Conservation (phyloP, 2,888 invertebrate genomes). For the Hecatera dysodea region DNA sequence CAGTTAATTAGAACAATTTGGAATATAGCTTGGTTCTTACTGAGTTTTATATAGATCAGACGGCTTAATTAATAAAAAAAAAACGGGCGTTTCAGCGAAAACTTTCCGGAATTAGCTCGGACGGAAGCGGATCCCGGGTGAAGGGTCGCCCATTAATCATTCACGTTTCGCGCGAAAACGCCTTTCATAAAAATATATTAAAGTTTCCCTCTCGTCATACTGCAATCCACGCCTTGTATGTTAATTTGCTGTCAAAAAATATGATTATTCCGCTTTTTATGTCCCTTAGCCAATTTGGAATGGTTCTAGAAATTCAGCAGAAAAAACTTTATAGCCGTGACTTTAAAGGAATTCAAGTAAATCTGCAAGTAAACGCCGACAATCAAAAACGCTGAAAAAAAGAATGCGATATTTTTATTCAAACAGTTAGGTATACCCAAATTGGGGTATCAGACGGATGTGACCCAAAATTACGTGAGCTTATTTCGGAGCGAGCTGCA, state of each 20-base stretch:
- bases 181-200: constrained; percentile 88
- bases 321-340: constrained; percentile 59
- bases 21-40: constrained; percentile 56
- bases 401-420: constrained; percentile 43
- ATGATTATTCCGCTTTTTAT: constrained; percentile 78
- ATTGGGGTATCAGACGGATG: constrained; percentile 16
- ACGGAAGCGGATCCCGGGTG: constrained; percentile 78
- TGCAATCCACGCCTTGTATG: constrained; percentile 83
- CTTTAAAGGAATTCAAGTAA: constrained; percentile 36
- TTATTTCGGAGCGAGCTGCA: constrained; percentile 5
- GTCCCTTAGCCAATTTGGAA: constrained; percentile 70
- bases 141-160: constrained; percentile 88
- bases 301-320: constrained; percentile 69
- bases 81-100: constrained; percentile 67
- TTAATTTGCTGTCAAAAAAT: constrained; percentile 84
- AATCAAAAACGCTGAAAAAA: constrained; percentile 9
- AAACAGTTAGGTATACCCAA: constrained; percentile 24
- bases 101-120: constrained; percentile 79
- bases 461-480: constrained; percentile 16
- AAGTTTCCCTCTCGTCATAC: constrained; percentile 84
- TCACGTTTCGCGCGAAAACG: constrained; percentile 82
- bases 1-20: constrained; percentile 62
- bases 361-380: constrained; percentile 4
- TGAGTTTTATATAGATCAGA: constrained; percentile 69
- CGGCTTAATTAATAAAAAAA: constrained; percentile 80